A percentile compares a stretch with the other conserved stretches of the same genome.
phyloP scores from a whole-genome alignment of 2,113 vertebrate genomes.

The Nanorana parkeri region DNA sequence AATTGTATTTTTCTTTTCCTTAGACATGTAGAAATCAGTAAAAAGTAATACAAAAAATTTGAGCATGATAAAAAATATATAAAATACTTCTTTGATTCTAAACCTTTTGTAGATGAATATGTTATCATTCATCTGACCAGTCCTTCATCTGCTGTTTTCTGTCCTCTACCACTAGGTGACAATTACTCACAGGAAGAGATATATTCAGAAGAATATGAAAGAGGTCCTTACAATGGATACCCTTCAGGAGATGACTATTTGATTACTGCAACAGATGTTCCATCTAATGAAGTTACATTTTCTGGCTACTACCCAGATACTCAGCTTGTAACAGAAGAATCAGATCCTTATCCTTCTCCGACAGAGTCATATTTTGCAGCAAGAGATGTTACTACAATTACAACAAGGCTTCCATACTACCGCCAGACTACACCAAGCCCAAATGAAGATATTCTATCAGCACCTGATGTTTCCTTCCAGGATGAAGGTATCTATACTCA shows the following conservation, averaged over 20 bases:
- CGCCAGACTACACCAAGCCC: not conserved
- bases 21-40: too few species aligned
- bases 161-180: not conserved
- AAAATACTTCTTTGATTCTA: too few species aligned
- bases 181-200: not conserved
- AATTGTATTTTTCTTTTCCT: too few species aligned
- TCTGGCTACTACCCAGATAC: conserved; percentile 67
- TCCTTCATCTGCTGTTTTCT: not conserved
- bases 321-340: conserved; percentile 74
- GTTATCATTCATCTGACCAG: not conserved
- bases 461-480: conserved; percentile 54
- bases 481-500: conserved; percentile 1
- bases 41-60: too few species aligned
- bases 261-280: conserved; percentile 12
- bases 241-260: conserved; percentile 43
- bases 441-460: conserved; percentile 50
- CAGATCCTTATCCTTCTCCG: conserved; percentile 67
- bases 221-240: not conserved
- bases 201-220: conserved; percentile 37
- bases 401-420: conserved; percentile 60
- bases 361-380: conserved; percentile 72
- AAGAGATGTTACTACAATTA: conserved; percentile 70
- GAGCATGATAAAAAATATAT: too few species aligned
- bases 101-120: too few species aligned
- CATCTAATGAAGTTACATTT: conserved; percentile 58